Conservation (phyloP, 1,140 invertebrate species). For the Hylaeus volcanicus region DNA sequence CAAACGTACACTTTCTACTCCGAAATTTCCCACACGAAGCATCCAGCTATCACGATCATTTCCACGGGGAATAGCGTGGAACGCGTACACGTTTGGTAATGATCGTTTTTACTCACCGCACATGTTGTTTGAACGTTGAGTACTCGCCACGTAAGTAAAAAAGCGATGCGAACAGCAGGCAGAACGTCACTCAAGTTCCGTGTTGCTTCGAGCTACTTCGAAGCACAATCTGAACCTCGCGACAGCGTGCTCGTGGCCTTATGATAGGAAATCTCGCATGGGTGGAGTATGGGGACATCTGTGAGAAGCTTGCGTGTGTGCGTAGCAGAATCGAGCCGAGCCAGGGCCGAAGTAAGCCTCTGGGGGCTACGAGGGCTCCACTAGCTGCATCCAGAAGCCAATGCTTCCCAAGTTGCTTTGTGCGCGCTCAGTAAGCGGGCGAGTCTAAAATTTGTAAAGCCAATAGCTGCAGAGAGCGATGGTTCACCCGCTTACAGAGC, state of each 20-base stretch:
- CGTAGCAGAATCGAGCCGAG: background rate
- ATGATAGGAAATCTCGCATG: constrained; percentile 43
- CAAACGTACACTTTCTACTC: background rate
- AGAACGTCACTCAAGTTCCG: constrained; percentile 17
- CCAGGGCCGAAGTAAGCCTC: background rate
- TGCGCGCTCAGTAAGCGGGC: no score
- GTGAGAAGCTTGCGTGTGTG: background rate
- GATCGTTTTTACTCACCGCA: constrained; percentile 54
- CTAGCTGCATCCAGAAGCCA: no score
- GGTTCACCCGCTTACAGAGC: no score
- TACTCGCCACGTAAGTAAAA: constrained; percentile 46
- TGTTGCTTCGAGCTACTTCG: constrained; percentile 16
- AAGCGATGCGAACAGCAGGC: background rate
- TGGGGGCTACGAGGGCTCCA: no score
- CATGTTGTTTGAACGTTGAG: constrained; percentile 42
- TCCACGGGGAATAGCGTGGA: background rate
- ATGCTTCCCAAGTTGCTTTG: no score
- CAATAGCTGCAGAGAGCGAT: no score
- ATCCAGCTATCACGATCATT: background rate
- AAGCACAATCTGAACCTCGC: constrained; percentile 55
- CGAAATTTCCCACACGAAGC: background rate
- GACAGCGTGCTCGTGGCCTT: constrained; percentile 50
- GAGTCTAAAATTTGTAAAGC: no score
- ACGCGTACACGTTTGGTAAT: background rate
- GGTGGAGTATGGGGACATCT: constrained; percentile 11